A percentile compares a stretch with the other conserved stretches of the same genome.
phyloP scores from a whole-genome alignment of 2,113 vertebrate genomes.

The Copsychus sechellarum region DNA sequence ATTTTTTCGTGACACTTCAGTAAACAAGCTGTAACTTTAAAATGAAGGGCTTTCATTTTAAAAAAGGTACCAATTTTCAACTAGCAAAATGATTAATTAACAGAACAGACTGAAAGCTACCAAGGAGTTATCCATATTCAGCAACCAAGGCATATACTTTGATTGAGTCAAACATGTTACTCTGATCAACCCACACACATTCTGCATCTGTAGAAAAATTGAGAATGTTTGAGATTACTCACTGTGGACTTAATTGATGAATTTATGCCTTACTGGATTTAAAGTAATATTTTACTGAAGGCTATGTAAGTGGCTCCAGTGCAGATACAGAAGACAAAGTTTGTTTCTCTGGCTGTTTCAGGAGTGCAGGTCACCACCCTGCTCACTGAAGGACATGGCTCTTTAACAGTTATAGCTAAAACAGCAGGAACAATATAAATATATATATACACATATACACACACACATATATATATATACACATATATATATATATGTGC shows the following conservation, averaged over 20 bases:
- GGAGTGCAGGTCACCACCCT: background rate
- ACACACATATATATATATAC: background rate
- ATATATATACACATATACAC: background rate
- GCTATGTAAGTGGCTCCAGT: background rate
- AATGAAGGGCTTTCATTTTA: background rate
- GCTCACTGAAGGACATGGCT: background rate
- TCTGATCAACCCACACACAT: background rate
- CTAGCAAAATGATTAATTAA: constrained; percentile 7
- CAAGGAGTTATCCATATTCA: background rate
- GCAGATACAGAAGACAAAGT: background rate
- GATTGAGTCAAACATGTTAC: background rate
- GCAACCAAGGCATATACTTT: background rate
- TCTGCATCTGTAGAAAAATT: background rate
- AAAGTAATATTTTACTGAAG: background rate
- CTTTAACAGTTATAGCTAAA: background rate
- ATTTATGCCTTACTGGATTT: background rate
- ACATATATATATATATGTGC: background rate
- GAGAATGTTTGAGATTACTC: background rate
- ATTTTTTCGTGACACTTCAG: background rate
- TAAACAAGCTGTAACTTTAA: background rate
- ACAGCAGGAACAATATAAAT: background rate
- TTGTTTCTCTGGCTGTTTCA: background rate
- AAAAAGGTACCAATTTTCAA: background rate
- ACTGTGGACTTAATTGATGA: background rate
- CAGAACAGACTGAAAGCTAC: background rate